Percentiles rank a stretch among this genome's conserved stretches.
phyloP scores from a whole-genome alignment of 2,888 invertebrate species.

The Tridacna crocea region DNA sequence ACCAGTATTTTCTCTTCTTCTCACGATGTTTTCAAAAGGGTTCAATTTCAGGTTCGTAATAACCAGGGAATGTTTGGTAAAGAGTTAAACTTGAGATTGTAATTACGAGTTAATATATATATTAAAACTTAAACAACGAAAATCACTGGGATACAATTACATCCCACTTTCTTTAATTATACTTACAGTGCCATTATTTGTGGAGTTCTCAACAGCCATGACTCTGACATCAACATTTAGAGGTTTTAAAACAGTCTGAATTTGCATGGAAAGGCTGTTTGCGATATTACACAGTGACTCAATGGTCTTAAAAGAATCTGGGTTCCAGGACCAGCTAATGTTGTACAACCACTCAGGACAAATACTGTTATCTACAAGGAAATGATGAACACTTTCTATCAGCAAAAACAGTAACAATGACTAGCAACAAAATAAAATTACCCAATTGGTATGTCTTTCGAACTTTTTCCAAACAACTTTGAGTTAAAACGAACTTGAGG shows the following conservation, averaged over 20 bases:
- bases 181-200: slow-evolving; percentile 26
- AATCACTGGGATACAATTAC: too few species aligned
- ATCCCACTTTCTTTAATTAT: background rate
- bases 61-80: too few species aligned
- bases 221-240: background rate
- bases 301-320: slow-evolving; percentile 12
- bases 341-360: slow-evolving; percentile 58
- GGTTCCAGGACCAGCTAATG: slow-evolving; percentile 38
- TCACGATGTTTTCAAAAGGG: too few species aligned
- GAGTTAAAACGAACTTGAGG: too few species aligned
- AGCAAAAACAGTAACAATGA: background rate
- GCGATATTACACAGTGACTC: slow-evolving; percentile 1
- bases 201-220: background rate
- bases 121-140: too few species aligned
- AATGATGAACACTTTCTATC: background rate
- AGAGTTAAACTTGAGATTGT: too few species aligned
- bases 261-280: background rate
- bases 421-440: too few species aligned
- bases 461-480: too few species aligned
- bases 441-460: too few species aligned
- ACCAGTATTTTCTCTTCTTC: too few species aligned
- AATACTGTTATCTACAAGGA: slow-evolving; percentile 21
- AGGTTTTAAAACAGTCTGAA: background rate
- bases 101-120: too few species aligned
- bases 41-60: too few species aligned